Conservation (phyloP, 2,113 vertebrate species). For the Hucho hucho region DNA sequence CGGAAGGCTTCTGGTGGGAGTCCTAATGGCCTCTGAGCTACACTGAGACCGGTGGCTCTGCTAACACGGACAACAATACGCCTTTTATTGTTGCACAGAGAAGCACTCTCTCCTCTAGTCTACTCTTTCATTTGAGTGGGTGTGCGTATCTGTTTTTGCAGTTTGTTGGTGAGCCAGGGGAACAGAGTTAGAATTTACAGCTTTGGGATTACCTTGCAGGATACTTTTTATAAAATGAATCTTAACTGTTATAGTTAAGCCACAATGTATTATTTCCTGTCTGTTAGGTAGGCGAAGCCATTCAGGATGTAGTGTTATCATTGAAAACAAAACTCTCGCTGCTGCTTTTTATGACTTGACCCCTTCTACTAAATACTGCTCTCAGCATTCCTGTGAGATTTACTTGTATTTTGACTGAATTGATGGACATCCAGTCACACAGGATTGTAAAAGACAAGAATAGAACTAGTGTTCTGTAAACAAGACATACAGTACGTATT, state of each 20-base stretch:
- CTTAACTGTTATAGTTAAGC: constrained; percentile 10
- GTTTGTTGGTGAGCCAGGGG: constrained; percentile 30
- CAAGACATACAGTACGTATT: background rate
- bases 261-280: constrained; percentile 32
- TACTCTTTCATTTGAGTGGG: constrained; percentile 47
- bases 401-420: background rate
- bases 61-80: constrained; percentile 51
- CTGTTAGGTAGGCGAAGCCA: constrained; percentile 7
- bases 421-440: background rate
- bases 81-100: constrained; percentile 50
- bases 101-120: constrained; percentile 29
- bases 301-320: constrained; percentile 21
- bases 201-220: constrained; percentile 31
- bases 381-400: background rate
- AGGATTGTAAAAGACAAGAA: background rate
- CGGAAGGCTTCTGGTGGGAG: constrained; percentile 29
- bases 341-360: background rate
- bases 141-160: constrained; percentile 53
- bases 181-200: constrained; percentile 33
- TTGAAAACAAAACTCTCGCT: background rate
- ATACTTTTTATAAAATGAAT: constrained; percentile 44
- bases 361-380: background rate
- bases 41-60: constrained; percentile 44
- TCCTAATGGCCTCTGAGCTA: constrained; percentile 38
- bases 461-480: background rate